These are phyloP conservation scores for Diadumene lineata DNA, from an alignment of 92 coral and sea anemone genomes.

Conservation along the genomic window DNA sequence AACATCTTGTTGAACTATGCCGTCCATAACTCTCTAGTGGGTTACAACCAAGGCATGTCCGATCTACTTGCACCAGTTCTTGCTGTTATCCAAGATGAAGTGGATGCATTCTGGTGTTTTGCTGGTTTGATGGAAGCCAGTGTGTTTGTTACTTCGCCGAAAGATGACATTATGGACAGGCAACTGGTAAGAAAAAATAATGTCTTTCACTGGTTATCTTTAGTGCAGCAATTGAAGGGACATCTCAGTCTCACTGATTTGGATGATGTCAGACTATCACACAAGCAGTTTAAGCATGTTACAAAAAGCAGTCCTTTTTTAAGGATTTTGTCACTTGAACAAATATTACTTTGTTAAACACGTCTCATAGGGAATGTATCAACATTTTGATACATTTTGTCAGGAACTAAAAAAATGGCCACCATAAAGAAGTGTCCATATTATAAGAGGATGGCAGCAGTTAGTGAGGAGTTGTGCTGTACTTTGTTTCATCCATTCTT, in stretches of 20 bases:
- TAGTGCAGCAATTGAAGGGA: not conserved
- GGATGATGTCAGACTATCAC: too few species aligned
- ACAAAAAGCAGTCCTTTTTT: not conserved
- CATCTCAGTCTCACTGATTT: not conserved
- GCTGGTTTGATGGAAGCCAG: constrained; percentile 96
- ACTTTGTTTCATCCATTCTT: not conserved
- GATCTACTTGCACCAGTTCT: constrained; percentile 91
- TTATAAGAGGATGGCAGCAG: too few species aligned
- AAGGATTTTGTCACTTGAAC: too few species aligned
- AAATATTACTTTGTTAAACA: too few species aligned
- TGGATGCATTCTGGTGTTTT: constrained; percentile 99
- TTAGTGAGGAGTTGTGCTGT: too few species aligned
- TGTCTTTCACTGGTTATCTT: not conserved
- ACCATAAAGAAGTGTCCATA: too few species aligned
- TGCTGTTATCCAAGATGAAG: constrained; percentile 90
- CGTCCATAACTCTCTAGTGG: constrained; percentile 68
- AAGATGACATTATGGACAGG: constrained; percentile 93
- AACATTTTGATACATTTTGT: too few species aligned
- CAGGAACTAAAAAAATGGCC: too few species aligned
- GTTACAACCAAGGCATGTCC: constrained; percentile 98
- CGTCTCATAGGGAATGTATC: too few species aligned
- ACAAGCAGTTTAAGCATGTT: too few species aligned
- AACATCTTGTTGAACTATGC: constrained; percentile 93
- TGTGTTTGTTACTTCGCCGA: constrained; percentile 96
- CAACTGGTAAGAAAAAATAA: constrained; percentile 70